Evolutionary conservation across 2,797 vertebrate species (phyloP).

Genomic region (Oreochromis grahami): DNA sequence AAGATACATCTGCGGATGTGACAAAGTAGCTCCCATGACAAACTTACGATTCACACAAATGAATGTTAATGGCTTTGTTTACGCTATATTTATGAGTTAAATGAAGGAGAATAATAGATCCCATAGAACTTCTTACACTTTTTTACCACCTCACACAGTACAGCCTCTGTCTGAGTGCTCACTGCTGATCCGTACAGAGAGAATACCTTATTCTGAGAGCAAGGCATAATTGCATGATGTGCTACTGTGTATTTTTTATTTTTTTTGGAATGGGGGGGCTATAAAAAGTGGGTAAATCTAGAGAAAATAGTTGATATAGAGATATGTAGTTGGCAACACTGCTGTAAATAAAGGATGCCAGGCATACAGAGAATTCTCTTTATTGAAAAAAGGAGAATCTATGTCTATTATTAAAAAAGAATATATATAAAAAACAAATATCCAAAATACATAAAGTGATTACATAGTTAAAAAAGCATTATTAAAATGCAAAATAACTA

Average conservation of each 20-base stretch:
- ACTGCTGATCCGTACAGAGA: neutral
- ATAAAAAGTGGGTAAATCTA: neutral
- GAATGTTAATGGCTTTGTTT: neutral
- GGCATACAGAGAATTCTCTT: neutral
- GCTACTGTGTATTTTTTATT: neutral
- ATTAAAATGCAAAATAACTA: neutral
- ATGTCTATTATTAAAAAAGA: neutral
- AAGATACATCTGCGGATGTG: neutral
- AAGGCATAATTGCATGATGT: neutral
- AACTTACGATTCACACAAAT: neutral
- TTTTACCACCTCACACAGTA: neutral
- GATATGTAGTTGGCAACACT: neutral
- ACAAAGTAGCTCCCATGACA: neutral
- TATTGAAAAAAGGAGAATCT: neutral
- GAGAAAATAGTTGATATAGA: neutral
- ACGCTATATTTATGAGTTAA: neutral
- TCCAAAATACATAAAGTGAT: neutral
- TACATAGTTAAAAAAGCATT: neutral
- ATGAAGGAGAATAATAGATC: neutral
- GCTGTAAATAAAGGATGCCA: neutral
- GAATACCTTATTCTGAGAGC: neutral
- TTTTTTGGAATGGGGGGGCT: too few species aligned
- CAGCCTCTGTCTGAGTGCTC: neutral
- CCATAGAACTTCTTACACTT: neutral
- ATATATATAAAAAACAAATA: neutral